Evolutionary conservation across 2,113 vertebrate species (phyloP).

Genomic region (Verasper variegatus): DNA sequence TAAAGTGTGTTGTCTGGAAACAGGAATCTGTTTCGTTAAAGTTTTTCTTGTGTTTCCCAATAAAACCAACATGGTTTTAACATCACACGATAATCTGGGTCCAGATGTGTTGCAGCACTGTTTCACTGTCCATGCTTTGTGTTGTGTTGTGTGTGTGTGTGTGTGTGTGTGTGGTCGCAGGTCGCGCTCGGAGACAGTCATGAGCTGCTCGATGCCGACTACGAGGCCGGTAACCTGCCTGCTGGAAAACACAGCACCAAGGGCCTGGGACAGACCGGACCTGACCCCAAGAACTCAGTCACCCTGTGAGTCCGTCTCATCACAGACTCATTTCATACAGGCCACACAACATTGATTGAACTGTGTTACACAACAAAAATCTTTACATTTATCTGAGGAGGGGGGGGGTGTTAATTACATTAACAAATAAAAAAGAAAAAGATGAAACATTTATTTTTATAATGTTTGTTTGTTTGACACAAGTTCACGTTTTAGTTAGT

Average conservation of each 20-base stretch:
- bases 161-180: conserved; percentile 71
- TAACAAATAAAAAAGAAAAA: too few species aligned
- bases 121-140: not conserved
- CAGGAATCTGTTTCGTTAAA: too few species aligned
- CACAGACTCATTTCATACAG: conserved; percentile 7
- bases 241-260: conserved; percentile 89
- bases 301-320: conserved; percentile 81
- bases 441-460: too few species aligned
- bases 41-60: too few species aligned
- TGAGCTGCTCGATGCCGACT: conserved; percentile 86
- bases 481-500: too few species aligned
- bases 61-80: not conserved
- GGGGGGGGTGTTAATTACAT: too few species aligned
- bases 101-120: not conserved
- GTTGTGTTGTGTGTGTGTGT: not conserved
- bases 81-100: too few species aligned
- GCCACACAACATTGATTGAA: not conserved
- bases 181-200: conserved; percentile 89
- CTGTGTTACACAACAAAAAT: not conserved
- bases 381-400: too few species aligned
- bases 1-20: too few species aligned
- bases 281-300: conserved; percentile 76
- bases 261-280: conserved; percentile 88
- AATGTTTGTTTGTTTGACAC: too few species aligned
- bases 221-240: conserved; percentile 83